Evolutionary conservation across 2,113 vertebrate genomes (phyloP).

Genomic region (Herpetotheres cachinnans): DNA sequence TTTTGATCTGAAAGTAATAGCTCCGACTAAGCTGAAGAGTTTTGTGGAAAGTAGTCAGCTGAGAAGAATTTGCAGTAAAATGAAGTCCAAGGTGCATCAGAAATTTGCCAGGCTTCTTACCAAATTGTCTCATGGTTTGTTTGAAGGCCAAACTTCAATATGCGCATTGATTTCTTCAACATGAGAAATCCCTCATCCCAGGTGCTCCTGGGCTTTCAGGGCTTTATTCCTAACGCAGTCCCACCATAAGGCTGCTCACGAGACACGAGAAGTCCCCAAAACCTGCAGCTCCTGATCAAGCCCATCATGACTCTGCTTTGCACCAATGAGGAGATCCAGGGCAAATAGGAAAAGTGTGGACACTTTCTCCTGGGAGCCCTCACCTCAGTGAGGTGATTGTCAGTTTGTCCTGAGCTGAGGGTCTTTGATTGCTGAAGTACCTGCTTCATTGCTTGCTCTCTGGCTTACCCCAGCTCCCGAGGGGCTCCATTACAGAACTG

Average conservation of each 20-base stretch:
- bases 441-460: background rate
- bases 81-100: background rate
- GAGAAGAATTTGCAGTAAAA: conserved; percentile 27
- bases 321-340: background rate
- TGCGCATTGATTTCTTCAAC: background rate
- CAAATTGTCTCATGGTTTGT: background rate
- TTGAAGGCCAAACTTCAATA: background rate
- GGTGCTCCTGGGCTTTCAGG: background rate
- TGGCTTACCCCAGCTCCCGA: background rate
- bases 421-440: background rate
- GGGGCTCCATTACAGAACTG: background rate
- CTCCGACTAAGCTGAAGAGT: background rate
- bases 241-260: background rate
- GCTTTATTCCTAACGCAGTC: background rate
- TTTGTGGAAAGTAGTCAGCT: conserved; percentile 12
- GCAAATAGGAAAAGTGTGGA: background rate
- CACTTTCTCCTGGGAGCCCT: background rate
- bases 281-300: background rate
- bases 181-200: background rate
- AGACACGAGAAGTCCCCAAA: background rate
- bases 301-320: background rate
- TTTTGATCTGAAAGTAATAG: conserved; percentile 29
- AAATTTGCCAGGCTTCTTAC: background rate
- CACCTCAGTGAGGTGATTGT: background rate
- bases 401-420: background rate